Evolutionary conservation across 2,888 invertebrate species (phyloP).

Genomic region (Pinctada fucata): DNA sequence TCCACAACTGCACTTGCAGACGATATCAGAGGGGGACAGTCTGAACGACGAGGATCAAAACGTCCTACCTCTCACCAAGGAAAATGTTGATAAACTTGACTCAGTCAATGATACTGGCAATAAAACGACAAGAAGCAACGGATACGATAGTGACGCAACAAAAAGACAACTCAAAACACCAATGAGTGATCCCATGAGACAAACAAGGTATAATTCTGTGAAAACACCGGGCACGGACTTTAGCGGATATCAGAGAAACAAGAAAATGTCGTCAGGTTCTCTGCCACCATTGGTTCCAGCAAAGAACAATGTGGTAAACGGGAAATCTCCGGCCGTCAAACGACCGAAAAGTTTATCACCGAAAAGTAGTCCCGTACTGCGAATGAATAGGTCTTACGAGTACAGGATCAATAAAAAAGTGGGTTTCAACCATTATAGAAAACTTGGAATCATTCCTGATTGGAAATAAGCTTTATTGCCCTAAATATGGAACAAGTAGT

Average conservation of each 20-base stretch:
- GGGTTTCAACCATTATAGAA: conserved; percentile 12
- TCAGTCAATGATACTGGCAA: not conserved
- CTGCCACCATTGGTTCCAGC: not conserved
- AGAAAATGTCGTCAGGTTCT: not conserved
- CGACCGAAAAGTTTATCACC: not conserved
- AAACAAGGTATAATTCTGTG: not conserved
- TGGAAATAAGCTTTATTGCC: conserved; percentile 8
- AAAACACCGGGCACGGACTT: not conserved
- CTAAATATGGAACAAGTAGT: too few species aligned
- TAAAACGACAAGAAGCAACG: conserved; percentile 1
- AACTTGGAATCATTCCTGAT: conserved; percentile 27
- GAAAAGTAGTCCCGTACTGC: not conserved
- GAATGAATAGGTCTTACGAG: conserved; percentile 2
- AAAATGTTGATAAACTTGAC: conserved; percentile 8
- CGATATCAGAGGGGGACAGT: conserved; percentile 13
- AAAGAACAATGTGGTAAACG: not conserved
- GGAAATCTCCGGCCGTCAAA: not conserved
- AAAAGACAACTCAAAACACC: not conserved
- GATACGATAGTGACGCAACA: not conserved
- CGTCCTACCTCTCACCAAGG: conserved; percentile 6
- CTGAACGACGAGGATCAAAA: not conserved
- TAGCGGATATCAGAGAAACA: not conserved
- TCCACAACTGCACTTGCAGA: conserved; percentile 6
- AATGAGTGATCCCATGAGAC: not conserved
- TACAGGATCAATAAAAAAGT: conserved; percentile 4